Percentiles rank a stretch among this genome's conserved stretches.
These are phyloP conservation scores for Drosophila littoralis DNA, from an alignment of 1,140 invertebrate species.

Conservation along the genomic window DNA sequence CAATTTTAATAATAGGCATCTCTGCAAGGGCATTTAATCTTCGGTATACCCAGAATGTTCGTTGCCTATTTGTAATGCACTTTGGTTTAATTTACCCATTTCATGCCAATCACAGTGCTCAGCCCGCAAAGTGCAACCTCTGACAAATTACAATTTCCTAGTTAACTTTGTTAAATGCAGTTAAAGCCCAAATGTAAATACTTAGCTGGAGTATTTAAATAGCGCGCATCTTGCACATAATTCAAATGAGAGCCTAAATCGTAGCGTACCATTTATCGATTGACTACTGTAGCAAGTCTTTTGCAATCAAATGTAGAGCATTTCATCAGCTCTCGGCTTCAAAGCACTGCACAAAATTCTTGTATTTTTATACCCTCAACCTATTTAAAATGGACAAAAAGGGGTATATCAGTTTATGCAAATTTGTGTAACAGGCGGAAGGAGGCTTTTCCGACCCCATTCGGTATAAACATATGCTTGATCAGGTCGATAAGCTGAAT, in stretches of 20 bases:
- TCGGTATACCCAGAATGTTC: neutral
- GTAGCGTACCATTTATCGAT: neutral
- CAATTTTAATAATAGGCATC: neutral
- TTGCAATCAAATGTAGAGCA: slow-evolving; percentile 3
- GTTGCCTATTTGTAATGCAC: slow-evolving; percentile 18
- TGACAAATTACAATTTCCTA: neutral
- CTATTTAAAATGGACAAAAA: too few species aligned
- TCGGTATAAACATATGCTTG: too few species aligned
- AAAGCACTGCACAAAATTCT: neutral
- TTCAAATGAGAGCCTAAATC: neutral
- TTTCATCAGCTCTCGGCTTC: neutral
- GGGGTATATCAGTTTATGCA: too few species aligned
- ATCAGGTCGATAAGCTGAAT: too few species aligned
- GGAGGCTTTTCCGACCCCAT: too few species aligned
- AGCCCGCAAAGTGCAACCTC: neutral
- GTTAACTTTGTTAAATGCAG: too few species aligned
- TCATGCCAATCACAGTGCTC: slow-evolving; percentile 4
- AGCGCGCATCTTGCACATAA: too few species aligned
- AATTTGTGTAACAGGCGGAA: too few species aligned
- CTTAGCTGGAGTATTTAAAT: too few species aligned
- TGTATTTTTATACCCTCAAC: neutral
- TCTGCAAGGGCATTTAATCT: slow-evolving; percentile 3
- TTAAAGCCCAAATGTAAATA: too few species aligned
- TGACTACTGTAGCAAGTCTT: neutral
- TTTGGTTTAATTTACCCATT: slow-evolving; percentile 13